Conservation (phyloP, 2,888 invertebrate species). For the Drymonia ruficornis region DNA sequence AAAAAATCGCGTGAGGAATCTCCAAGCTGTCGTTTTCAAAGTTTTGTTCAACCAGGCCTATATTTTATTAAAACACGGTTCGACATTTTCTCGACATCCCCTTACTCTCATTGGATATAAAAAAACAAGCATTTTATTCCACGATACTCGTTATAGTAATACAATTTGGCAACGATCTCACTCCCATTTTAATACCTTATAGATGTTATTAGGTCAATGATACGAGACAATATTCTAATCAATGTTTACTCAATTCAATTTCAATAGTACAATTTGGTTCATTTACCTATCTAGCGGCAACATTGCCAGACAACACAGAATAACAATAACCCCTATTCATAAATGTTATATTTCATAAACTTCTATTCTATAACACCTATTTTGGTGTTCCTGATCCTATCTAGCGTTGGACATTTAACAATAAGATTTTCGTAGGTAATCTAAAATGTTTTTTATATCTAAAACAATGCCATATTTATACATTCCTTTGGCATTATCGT, state of each 20-base stretch:
- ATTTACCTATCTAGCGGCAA: conserved; percentile 52
- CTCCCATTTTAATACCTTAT: conserved; percentile 33
- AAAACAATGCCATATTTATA: conserved; percentile 45
- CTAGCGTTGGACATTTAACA: conserved; percentile 50
- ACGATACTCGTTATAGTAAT: conserved; percentile 40
- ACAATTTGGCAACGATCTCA: conserved; percentile 68
- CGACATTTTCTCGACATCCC: too few relatives aligned
- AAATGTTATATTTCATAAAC: conserved; percentile 45
- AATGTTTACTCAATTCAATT: conserved; percentile 34
- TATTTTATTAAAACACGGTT: too few relatives aligned
- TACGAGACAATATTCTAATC: conserved; percentile 30
- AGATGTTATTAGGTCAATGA: conserved; percentile 30
- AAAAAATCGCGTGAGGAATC: too few relatives aligned
- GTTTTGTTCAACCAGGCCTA: too few relatives aligned
- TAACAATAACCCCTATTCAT: conserved; percentile 42
- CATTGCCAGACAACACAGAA: conserved; percentile 43
- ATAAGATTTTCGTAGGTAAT: conserved; percentile 38
- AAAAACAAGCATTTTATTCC: conserved; percentile 50
- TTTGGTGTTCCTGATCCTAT: conserved; percentile 54
- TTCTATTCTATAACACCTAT: conserved; percentile 36
- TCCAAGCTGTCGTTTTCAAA: too few relatives aligned
- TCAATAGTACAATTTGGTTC: conserved; percentile 40
- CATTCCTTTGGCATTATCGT: conserved; percentile 49
- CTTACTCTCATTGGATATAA: conserved; percentile 36
- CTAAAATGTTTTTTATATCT: conserved; percentile 41